Conservation (phyloP, 2,888 invertebrate genomes). For the Drosophila nr. fundita region DNA sequence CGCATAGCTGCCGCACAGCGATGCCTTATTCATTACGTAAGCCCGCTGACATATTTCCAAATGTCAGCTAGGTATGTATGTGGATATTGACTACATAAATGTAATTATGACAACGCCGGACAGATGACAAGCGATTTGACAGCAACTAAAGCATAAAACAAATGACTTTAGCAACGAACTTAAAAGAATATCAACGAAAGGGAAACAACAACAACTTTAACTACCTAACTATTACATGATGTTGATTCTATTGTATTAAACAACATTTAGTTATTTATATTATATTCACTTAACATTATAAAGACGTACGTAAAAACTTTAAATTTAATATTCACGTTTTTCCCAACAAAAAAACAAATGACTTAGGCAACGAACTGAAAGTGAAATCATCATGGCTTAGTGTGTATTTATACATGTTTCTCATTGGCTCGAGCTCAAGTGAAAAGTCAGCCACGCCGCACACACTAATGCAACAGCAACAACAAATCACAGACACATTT, state of each 20-base stretch:
- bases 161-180: slow-evolving; percentile 55
- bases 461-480: slow-evolving; percentile 2
- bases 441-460: slow-evolving; percentile 22
- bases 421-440: slow-evolving; percentile 54
- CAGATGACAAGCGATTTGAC: slow-evolving; percentile 49
- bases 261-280: neutral
- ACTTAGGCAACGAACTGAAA: slow-evolving; percentile 55
- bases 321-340: neutral
- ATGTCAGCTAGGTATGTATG: slow-evolving; percentile 54
- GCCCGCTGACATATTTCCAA: slow-evolving; percentile 66
- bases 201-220: neutral
- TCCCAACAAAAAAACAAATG: slow-evolving; percentile 29
- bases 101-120: slow-evolving; percentile 72
- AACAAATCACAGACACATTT: slow-evolving; percentile 15
- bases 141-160: slow-evolving; percentile 38
- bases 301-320: neutral
- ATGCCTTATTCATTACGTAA: slow-evolving; percentile 72
- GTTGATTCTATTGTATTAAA: neutral
- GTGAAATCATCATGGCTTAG: slow-evolving; percentile 47
- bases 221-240: neutral
- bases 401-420: slow-evolving; percentile 46
- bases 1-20: slow-evolving; percentile 2
- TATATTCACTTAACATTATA: neutral
- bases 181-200: neutral
- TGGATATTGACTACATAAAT: slow-evolving; percentile 67